Evolutionary conservation across 1,140 invertebrate genomes (phyloP).

Genomic region (Eufriesea mexicana): DNA sequence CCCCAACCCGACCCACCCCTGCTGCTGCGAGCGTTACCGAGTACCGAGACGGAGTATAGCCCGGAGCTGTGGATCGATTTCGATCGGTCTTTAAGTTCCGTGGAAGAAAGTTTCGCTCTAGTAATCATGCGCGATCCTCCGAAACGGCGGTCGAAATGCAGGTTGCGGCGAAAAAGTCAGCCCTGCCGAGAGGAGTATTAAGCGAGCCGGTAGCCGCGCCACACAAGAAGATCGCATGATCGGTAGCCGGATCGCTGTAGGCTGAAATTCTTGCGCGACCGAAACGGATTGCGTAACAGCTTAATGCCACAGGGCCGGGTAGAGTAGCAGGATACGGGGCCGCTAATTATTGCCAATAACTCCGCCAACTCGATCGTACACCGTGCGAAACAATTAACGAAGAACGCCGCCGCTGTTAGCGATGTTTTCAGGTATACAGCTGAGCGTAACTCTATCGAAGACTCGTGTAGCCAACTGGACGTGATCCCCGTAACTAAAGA

Average conservation of each 20-base stretch:
- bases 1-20: too few relatives aligned
- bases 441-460: not conserved
- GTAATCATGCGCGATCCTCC: not conserved
- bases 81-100: not conserved
- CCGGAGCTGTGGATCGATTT: not conserved
- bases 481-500: conserved; percentile 46
- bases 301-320: conserved; percentile 21
- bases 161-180: not conserved
- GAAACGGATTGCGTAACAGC: conserved; percentile 40
- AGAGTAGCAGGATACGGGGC: not conserved
- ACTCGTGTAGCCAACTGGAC: conserved; percentile 2
- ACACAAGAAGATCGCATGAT: conserved; percentile 21
- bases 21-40: not conserved
- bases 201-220: not conserved
- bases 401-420: not conserved
- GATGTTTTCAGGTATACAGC: not conserved
- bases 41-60: not conserved
- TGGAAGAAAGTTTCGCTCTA: not conserved
- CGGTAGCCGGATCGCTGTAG: not conserved
- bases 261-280: conserved; percentile 38
- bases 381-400: conserved; percentile 51
- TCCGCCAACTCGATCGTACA: not conserved
- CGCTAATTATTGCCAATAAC: conserved; percentile 43
- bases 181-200: not conserved
- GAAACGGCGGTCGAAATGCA: not conserved